Conservation (phyloP, 2,888 invertebrate genomes). For the Orgyia antiqua region DNA sequence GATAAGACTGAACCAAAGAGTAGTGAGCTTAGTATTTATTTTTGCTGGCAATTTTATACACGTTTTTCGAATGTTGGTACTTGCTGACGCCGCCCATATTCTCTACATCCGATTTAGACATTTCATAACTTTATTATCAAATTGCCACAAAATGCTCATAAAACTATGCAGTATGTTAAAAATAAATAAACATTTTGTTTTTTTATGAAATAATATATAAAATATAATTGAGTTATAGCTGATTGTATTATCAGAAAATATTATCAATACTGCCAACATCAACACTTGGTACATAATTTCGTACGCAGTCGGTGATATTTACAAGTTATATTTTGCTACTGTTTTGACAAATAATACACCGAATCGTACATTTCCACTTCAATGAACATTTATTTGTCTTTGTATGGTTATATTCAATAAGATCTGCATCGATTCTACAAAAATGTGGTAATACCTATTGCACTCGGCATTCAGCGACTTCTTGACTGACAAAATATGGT, state of each 20-base stretch:
- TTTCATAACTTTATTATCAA: conserved; percentile 15
- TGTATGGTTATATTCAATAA: conserved; percentile 24
- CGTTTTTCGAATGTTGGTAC: conserved; percentile 64
- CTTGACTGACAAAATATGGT: conserved; percentile 70
- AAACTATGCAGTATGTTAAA: not conserved
- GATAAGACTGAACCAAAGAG: too few relatives aligned
- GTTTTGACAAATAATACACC: conserved; percentile 61
- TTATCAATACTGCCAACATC: conserved; percentile 54
- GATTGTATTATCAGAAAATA: not conserved
- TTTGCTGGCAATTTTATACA: too few relatives aligned
- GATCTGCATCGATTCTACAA: conserved; percentile 27
- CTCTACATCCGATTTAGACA: conserved; percentile 39
- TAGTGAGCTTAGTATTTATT: too few relatives aligned
- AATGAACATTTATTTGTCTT: conserved; percentile 24
- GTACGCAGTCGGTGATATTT: conserved; percentile 77
- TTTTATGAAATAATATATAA: too few relatives aligned
- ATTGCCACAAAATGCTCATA: not conserved
- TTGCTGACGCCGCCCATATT: conserved; percentile 65
- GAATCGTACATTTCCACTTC: conserved; percentile 30
- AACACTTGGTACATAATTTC: conserved; percentile 54
- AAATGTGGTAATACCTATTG: conserved; percentile 54
- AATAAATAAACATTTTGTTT: too few relatives aligned
- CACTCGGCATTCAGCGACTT: conserved; percentile 56
- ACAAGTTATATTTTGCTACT: conserved; percentile 70
- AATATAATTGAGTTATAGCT: not conserved